Conservation (phyloP, 2,113 vertebrate species). For the Paedocypris sp. region DNA sequence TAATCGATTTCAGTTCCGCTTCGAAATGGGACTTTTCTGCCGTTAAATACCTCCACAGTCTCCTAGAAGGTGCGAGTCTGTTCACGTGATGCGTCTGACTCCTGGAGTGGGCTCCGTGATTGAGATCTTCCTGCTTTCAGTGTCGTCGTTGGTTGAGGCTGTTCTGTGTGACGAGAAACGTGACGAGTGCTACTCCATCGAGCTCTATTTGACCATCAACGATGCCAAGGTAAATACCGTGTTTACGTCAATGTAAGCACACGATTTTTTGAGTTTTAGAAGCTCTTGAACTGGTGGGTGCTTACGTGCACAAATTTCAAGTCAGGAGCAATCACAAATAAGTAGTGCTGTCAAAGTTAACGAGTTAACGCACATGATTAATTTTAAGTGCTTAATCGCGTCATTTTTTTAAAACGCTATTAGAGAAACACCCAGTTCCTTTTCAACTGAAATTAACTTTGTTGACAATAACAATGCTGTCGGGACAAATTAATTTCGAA, state of each 20-base stretch:
- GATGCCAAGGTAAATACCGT: slow-evolving; percentile 67
- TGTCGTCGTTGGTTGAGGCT: slow-evolving; percentile 62
- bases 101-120: not conserved
- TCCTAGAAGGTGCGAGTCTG: slow-evolving; percentile 65
- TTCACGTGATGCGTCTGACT: not conserved
- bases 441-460: no score
- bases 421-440: no score
- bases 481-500: no score
- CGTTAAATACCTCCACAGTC: slow-evolving; percentile 65
- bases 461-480: no score
- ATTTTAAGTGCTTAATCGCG: no score
- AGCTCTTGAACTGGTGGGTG: no score
- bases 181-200: slow-evolving; percentile 58
- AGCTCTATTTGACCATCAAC: slow-evolving; percentile 72
- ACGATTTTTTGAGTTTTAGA: no score
- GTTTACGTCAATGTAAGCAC: not conserved
- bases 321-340: not conserved
- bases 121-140: slow-evolving; percentile 43
- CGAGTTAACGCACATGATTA: no score
- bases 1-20: slow-evolving; percentile 61
- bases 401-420: no score
- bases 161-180: slow-evolving; percentile 60
- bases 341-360: no score
- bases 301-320: no score
- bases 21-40: slow-evolving; percentile 78